Conservation (phyloP, 2,888 invertebrate genomes). For the Dryomyza anilis region DNA sequence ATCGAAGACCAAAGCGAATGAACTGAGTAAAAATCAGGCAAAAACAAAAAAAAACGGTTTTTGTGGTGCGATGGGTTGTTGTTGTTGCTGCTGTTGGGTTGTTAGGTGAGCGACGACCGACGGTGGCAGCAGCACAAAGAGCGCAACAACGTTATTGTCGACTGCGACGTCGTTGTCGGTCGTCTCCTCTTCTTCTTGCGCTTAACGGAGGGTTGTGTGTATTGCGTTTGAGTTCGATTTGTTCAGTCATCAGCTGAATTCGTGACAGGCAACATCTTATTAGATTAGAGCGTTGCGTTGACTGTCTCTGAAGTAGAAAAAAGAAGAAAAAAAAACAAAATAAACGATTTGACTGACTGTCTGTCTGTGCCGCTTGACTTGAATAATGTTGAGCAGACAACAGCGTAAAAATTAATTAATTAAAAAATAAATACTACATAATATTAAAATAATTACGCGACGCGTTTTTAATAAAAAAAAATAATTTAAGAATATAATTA, state of each 20-base stretch:
- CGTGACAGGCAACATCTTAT: constrained; percentile 61
- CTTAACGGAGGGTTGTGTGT: constrained; percentile 54
- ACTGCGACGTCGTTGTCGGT: constrained; percentile 3
- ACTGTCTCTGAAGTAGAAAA: constrained; percentile 31
- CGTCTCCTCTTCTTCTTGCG: too few relatives aligned
- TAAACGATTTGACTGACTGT: too few relatives aligned
- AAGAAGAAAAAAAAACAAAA: not conserved
- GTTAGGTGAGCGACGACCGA: not conserved
- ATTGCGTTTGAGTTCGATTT: constrained; percentile 59
- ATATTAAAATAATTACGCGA: not conserved
- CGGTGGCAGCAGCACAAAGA: not conserved
- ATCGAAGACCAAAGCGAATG: constrained; percentile 41
- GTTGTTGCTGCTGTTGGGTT: not conserved
- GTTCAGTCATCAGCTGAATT: constrained; percentile 62
- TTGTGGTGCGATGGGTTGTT: constrained; percentile 5
- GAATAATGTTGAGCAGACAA: not conserved
- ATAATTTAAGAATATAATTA: not conserved
- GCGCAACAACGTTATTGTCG: not conserved
- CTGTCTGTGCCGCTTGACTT: too few relatives aligned
- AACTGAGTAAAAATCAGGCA: constrained; percentile 41
- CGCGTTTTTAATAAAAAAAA: not conserved
- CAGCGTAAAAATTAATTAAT: not conserved
- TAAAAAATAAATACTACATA: not conserved
- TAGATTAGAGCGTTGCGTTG: constrained; percentile 52
- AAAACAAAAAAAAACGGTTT: constrained; percentile 26